Conservation (phyloP, 2,888 invertebrate species). For the Lacanobia oleracea region DNA sequence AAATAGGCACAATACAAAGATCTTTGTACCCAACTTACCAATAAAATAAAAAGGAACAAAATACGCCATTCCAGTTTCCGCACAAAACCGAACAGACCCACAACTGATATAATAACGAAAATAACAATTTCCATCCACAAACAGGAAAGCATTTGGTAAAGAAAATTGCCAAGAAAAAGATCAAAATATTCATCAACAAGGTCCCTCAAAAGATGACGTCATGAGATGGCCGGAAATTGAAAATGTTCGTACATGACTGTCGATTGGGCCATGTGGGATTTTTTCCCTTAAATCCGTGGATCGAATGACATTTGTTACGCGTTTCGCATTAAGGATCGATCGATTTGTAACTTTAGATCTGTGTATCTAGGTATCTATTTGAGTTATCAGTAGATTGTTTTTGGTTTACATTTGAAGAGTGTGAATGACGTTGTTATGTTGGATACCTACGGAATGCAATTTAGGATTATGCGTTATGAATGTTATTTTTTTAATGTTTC, state of each 20-base stretch:
- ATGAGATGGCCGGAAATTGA: constrained; percentile 62
- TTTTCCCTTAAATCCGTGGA: constrained; percentile 40
- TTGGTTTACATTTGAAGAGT: background rate
- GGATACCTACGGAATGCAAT: too few relatives aligned
- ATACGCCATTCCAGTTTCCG: background rate
- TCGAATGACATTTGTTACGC: constrained; percentile 50
- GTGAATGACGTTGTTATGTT: background rate
- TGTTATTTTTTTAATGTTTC: too few relatives aligned
- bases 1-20: background rate
- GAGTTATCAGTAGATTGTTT: background rate
- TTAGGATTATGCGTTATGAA: too few relatives aligned
- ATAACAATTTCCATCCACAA: constrained; percentile 57
- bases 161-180: constrained; percentile 51
- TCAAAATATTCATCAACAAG: constrained; percentile 56
- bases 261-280: constrained; percentile 29
- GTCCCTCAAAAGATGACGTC: constrained; percentile 40
- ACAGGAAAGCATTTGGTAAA: constrained; percentile 57
- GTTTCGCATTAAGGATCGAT: constrained; percentile 45
- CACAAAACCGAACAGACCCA: constrained; percentile 17
- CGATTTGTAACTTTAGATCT: constrained; percentile 54
- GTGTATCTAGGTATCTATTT: background rate
- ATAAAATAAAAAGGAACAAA: constrained; percentile 10
- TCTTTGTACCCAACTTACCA: background rate
- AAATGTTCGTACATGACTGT: constrained; percentile 56
- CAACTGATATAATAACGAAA: constrained; percentile 43